phyloP scores from a whole-genome alignment of 2,113 vertebrate species.

The Eupsittula cactorum region DNA sequence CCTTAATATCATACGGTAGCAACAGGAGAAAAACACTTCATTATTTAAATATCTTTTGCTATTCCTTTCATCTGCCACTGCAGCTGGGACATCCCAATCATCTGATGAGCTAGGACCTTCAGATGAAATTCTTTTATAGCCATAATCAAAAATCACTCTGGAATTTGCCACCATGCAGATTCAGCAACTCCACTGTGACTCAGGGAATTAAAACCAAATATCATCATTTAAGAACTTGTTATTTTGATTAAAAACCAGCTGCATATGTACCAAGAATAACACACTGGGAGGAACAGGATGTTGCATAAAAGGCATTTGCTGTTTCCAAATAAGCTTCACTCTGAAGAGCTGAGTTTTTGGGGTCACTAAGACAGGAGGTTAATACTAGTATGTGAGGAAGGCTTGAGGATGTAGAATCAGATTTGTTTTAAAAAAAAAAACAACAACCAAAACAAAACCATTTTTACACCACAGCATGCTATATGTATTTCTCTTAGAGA shows the following conservation, averaged over 20 bases:
- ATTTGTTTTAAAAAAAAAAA: not conserved
- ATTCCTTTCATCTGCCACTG: constrained; percentile 2
- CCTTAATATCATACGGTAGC: not conserved
- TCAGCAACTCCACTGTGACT: constrained; percentile 45
- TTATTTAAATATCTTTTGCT: not conserved
- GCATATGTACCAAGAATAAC: not conserved
- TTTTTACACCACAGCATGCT: not conserved
- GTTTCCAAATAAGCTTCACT: not conserved
- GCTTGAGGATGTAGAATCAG: not conserved
- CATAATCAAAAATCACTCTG: constrained; percentile 29
- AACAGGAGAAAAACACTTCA: not conserved
- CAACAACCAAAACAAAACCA: not conserved
- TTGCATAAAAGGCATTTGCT: not conserved
- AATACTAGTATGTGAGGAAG: not conserved
- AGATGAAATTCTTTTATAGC: constrained; percentile 35
- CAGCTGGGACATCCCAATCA: constrained; percentile 39
- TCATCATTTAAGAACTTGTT: constrained; percentile 39
- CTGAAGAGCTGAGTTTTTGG: not conserved
- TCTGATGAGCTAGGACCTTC: constrained; percentile 27
- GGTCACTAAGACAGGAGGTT: not conserved
- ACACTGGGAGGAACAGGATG: not conserved
- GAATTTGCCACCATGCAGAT: constrained; percentile 33
- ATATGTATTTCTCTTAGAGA: not conserved
- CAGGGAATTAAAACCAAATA: constrained; percentile 45
- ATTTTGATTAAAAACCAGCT: constrained; percentile 50